Evolutionary conservation across 2,113 vertebrate genomes (phyloP).

Genomic region (Todiramphus saurophagus): DNA sequence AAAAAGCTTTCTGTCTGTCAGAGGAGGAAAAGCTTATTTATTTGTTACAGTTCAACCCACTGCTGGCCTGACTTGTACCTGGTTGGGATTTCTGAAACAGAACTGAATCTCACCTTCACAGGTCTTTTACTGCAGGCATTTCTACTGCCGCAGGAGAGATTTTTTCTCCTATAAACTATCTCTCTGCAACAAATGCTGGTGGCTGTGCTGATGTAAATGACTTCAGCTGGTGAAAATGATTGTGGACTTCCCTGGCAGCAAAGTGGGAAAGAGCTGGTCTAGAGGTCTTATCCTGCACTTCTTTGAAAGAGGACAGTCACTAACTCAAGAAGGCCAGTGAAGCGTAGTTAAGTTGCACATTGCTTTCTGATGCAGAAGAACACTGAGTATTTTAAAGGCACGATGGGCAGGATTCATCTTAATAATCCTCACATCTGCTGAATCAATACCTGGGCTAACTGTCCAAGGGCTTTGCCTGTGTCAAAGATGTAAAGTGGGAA

Average conservation of each 20-base stretch:
- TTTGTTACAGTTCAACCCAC: neutral
- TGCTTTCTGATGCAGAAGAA: neutral
- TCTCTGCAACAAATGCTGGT: neutral
- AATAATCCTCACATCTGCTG: neutral
- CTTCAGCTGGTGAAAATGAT: neutral
- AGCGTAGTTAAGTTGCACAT: neutral
- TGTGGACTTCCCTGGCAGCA: neutral
- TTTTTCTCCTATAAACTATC: neutral
- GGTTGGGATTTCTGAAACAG: neutral
- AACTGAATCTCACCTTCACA: neutral
- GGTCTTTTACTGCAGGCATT: neutral
- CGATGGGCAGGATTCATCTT: neutral
- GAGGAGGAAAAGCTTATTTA: neutral
- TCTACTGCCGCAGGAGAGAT: neutral
- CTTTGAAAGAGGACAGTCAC: neutral
- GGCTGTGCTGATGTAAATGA: neutral
- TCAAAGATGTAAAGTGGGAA: neutral
- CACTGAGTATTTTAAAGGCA: neutral
- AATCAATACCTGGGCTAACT: neutral
- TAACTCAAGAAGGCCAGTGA: neutral
- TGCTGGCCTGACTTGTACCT: neutral
- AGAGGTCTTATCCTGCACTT: neutral
- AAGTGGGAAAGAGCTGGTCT: neutral
- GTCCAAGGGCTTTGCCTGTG: neutral
- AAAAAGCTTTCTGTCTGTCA: conserved; percentile 21